Evolutionary conservation across 2,888 invertebrate genomes (phyloP).

Genomic region (Coenonympha glycerion): DNA sequence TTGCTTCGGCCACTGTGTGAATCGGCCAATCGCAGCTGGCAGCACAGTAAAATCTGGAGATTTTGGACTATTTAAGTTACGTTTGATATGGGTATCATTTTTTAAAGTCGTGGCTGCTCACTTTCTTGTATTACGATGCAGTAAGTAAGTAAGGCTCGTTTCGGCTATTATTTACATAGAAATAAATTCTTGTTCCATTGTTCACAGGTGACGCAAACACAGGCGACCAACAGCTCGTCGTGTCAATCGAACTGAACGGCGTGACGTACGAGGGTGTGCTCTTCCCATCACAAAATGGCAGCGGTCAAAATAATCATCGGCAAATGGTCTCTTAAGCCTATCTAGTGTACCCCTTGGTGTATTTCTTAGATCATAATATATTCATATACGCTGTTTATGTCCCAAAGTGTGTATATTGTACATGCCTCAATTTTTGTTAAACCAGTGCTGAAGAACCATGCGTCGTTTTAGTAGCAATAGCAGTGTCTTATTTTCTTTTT

Average conservation of each 20-base stretch:
- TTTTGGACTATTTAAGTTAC: too few species aligned
- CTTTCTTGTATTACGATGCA: too few species aligned
- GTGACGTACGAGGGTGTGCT: conserved; percentile 96
- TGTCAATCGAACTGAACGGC: conserved; percentile 97
- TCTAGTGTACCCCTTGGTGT: neutral
- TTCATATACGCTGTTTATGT: conserved; percentile 2
- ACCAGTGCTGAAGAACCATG: conserved; percentile 2
- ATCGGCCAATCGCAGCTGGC: too few species aligned
- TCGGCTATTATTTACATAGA: conserved; percentile 19
- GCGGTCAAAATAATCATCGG: conserved; percentile 61
- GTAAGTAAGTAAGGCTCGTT: neutral
- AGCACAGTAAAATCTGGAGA: too few species aligned
- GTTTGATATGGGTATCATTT: too few species aligned
- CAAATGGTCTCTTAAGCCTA: conserved; percentile 63
- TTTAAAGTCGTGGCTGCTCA: too few species aligned
- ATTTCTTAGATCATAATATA: conserved; percentile 8
- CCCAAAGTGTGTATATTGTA: too few species aligned
- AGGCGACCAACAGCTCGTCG: conserved; percentile 91
- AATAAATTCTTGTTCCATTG: neutral
- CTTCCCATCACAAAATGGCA: conserved; percentile 74
- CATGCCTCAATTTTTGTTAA: neutral
- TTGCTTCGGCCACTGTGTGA: too few species aligned
- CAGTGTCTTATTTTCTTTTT: neutral
- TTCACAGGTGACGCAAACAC: conserved; percentile 86
- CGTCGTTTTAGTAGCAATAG: neutral